Percentiles rank a stretch among this genome's conserved stretches.
These are phyloP conservation scores for Leptopilina boulardi DNA, from an alignment of 1,140 invertebrate species.

Conservation along the genomic window DNA sequence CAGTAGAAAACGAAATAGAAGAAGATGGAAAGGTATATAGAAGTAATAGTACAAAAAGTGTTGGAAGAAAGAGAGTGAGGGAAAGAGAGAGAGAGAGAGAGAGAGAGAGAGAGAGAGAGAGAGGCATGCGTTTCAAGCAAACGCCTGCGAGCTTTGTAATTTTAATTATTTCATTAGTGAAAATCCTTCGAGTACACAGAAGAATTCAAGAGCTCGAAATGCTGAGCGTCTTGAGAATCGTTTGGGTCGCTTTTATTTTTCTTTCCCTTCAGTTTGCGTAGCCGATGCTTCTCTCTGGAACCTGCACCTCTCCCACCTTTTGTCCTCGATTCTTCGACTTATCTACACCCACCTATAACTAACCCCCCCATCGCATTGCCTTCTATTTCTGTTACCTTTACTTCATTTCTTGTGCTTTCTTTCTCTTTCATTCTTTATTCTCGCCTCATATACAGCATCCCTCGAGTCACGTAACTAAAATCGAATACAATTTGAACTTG, in stretches of 20 bases:
- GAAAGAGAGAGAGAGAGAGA: background rate
- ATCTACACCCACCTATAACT: conserved; percentile 19
- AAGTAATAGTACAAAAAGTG: background rate
- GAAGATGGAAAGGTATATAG: background rate
- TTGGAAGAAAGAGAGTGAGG: background rate
- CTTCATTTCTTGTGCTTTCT: too few relatives aligned
- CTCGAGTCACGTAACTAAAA: too few relatives aligned
- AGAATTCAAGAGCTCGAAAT: conserved; percentile 34
- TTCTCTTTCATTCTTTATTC: too few relatives aligned
- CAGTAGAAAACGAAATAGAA: background rate
- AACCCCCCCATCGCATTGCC: too few relatives aligned
- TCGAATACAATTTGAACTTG: too few relatives aligned
- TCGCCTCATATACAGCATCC: too few relatives aligned
- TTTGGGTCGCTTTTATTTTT: conserved; percentile 27
- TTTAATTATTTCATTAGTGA: conserved; percentile 62
- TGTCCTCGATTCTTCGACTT: conserved; percentile 34
- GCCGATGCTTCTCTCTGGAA: background rate
- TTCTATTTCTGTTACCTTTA: too few relatives aligned
- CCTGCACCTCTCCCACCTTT: conserved; percentile 14
- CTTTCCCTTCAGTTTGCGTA: conserved; percentile 23
- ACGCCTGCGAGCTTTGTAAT: conserved; percentile 52
- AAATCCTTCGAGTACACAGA: conserved; percentile 57
- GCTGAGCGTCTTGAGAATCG: conserved; percentile 16
- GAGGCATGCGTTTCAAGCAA: conserved; percentile 21
- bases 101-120: conserved; percentile 11